Percentiles rank a stretch among this genome's conserved stretches.
phyloP scores from a whole-genome alignment of 2,113 vertebrate species.

The Neoarius graeffei region DNA sequence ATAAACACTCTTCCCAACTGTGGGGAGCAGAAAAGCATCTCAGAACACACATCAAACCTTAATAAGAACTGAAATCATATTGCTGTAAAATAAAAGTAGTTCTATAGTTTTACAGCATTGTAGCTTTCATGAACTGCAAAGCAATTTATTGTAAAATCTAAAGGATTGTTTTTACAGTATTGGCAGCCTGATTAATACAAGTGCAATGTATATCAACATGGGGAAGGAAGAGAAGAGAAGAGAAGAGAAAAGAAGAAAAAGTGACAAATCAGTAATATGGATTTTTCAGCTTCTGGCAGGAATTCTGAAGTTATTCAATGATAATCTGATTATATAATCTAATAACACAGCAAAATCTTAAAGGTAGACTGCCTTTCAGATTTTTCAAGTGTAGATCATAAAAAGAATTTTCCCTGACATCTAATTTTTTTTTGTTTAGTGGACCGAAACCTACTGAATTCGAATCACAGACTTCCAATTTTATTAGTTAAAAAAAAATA shows the following conservation, averaged over 20 bases:
- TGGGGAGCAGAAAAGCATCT: too few relatives aligned
- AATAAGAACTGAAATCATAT: background rate
- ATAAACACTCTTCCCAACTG: too few relatives aligned
- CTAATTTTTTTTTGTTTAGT: too few relatives aligned
- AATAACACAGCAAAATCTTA: background rate
- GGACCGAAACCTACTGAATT: too few relatives aligned
- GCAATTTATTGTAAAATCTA: background rate
- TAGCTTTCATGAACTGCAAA: background rate
- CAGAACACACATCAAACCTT: too few relatives aligned
- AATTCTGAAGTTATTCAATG: background rate
- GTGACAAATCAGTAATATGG: background rate
- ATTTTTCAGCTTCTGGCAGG: background rate
- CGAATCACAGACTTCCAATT: too few relatives aligned
- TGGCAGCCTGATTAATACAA: background rate
- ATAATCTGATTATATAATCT: conserved; percentile 16
- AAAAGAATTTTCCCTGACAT: too few relatives aligned
- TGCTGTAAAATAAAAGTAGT: background rate
- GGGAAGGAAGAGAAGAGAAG: background rate
- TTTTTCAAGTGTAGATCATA: too few relatives aligned
- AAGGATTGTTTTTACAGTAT: background rate
- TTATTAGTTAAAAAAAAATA: too few relatives aligned
- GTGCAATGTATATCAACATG: background rate
- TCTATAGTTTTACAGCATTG: background rate
- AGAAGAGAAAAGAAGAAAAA: background rate
- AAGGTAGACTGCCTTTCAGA: too few relatives aligned